Conservation (phyloP, 2,113 vertebrate species). For the Stegastes partitus region DNA sequence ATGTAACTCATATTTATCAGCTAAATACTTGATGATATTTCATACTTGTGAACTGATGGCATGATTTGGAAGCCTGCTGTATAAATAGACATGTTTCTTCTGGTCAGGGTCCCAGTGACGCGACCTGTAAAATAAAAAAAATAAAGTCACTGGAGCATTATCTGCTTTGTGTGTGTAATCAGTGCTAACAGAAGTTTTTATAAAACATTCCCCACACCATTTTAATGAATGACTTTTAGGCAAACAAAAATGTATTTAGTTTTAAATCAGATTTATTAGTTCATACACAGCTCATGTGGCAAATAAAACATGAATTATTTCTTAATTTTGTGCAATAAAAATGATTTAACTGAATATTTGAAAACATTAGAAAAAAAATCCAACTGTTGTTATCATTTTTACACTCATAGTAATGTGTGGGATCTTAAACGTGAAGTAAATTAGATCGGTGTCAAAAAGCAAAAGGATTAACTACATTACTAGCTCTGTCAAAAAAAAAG, state of each 20-base stretch:
- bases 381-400: not conserved
- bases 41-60: not conserved
- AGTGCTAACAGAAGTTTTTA: not conserved
- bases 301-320: not conserved
- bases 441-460: too few species aligned
- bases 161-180: too few species aligned
- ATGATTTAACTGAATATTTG: not conserved
- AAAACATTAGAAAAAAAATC: too few species aligned
- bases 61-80: not conserved
- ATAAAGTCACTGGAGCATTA: too few species aligned
- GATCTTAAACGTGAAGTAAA: not conserved
- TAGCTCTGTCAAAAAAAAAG: not conserved
- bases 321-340: not conserved
- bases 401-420: not conserved
- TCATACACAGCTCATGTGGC: too few species aligned
- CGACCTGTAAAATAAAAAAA: not conserved
- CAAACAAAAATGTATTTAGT: not conserved
- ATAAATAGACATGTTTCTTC: not conserved
- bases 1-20: not conserved
- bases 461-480: not conserved
- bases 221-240: not conserved
- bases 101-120: too few species aligned
- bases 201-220: not conserved
- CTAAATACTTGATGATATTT: not conserved
- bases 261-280: not conserved